These are phyloP conservation scores for Oxyscelio sp. DNA, from an alignment of 2,888 invertebrate species.

Conservation along the genomic window DNA sequence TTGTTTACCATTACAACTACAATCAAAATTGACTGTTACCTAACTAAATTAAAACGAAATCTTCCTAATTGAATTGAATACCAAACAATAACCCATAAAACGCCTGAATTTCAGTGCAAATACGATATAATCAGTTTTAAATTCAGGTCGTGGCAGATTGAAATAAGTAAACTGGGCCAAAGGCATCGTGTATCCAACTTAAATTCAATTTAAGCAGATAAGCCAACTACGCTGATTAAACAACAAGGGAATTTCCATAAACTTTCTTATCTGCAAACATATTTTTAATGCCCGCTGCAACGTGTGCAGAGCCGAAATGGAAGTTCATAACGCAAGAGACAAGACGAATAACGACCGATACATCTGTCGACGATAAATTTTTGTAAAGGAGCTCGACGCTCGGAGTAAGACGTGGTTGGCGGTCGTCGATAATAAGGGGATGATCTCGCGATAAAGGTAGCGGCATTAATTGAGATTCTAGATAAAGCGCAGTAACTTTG, in stretches of 20 bases:
- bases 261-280: neutral
- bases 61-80: too few species aligned
- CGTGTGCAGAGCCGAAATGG: conserved; percentile 29
- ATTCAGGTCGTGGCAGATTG: conserved; percentile 51
- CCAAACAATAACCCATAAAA: too few species aligned
- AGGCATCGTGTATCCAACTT: conserved; percentile 31
- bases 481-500: conserved; percentile 84
- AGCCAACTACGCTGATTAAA: conserved; percentile 46
- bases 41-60: too few species aligned
- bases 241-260: conserved; percentile 36
- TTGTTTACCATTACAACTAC: too few species aligned
- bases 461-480: conserved; percentile 86
- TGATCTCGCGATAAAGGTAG: conserved; percentile 83
- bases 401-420: conserved; percentile 73
- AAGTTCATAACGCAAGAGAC: conserved; percentile 26
- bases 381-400: conserved; percentile 53
- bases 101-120: too few species aligned
- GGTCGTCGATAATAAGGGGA: conserved; percentile 84
- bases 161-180: conserved; percentile 59
- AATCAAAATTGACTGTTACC: too few species aligned
- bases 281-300: conserved; percentile 48
- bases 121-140: conserved; percentile 40
- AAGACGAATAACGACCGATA: conserved; percentile 67
- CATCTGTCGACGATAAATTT: conserved; percentile 73
- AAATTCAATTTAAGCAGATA: conserved; percentile 46